These are phyloP conservation scores for Drosophila repletoides DNA, from an alignment of 1,140 invertebrate species.

Conservation along the genomic window DNA sequence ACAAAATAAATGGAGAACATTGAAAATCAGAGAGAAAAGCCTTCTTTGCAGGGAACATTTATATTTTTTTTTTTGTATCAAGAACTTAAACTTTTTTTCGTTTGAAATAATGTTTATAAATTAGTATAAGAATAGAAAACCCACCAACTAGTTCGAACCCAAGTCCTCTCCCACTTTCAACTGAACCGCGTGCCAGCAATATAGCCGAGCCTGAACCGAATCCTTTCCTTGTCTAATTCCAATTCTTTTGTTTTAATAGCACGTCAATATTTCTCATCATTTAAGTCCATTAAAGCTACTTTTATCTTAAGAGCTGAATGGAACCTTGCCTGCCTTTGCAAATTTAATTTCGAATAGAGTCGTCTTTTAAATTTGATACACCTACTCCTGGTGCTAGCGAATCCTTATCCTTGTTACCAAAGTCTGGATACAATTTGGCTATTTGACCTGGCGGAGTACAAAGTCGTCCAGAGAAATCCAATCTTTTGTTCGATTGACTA, in stretches of 20 bases:
- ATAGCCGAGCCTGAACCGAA: too few species aligned
- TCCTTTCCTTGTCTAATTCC: too few species aligned
- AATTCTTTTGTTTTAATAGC: too few species aligned
- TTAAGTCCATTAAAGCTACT: too few species aligned
- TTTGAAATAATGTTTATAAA: too few species aligned
- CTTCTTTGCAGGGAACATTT: background rate
- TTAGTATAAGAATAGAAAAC: too few species aligned
- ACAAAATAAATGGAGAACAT: background rate
- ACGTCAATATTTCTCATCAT: too few species aligned
- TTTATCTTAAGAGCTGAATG: too few species aligned
- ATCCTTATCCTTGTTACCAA: slow-evolving; percentile 84
- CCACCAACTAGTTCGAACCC: too few species aligned
- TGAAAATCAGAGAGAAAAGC: background rate
- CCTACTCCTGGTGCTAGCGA: background rate
- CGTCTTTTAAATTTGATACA: slow-evolving; percentile 48
- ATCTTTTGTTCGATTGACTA: slow-evolving; percentile 85
- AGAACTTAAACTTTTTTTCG: background rate
- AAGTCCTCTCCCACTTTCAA: too few species aligned
- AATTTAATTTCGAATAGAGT: slow-evolving; percentile 45
- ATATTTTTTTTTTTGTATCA: background rate
- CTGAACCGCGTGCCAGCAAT: too few species aligned
- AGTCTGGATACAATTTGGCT: slow-evolving; percentile 91
- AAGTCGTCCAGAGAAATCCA: slow-evolving; percentile 91
- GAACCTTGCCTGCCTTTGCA: background rate
- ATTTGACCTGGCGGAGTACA: slow-evolving; percentile 86